Conservation (phyloP, 2,797 vertebrate genomes). For the Tachyglossus aculeatus region DNA sequence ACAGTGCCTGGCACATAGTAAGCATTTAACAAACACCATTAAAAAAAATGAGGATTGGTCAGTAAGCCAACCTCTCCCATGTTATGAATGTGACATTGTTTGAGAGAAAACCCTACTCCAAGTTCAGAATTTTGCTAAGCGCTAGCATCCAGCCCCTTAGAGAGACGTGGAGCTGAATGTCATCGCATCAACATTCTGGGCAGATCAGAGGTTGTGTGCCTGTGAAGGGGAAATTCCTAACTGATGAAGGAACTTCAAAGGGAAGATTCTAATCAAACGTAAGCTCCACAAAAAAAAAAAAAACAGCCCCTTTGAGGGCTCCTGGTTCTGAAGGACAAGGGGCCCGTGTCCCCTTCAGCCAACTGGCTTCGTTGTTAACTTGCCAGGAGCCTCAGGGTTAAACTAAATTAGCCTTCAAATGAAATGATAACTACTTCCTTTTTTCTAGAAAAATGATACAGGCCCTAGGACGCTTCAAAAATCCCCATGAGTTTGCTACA, state of each 20-base stretch:
- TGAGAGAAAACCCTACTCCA: neutral
- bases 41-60: neutral
- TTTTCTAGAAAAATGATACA: neutral
- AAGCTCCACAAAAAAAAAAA: slow-evolving; percentile 5
- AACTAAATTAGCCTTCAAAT: neutral
- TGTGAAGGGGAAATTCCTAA: slow-evolving; percentile 9
- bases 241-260: slow-evolving; percentile 1
- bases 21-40: no score
- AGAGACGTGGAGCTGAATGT: neutral
- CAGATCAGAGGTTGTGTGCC: neutral
- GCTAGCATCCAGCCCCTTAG: neutral
- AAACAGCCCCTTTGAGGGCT: neutral
- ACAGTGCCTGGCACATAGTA: no score
- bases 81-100: neutral
- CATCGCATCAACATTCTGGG: neutral
- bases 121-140: neutral
- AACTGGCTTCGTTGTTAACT: neutral
- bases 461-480: neutral
- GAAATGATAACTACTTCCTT: neutral
- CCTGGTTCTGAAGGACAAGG: neutral
- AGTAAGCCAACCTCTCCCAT: neutral
- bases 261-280: slow-evolving; percentile 24
- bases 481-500: neutral
- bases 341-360: neutral
- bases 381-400: no score